These are phyloP conservation scores for Silurus glanis DNA, from an alignment of 2,113 vertebrate genomes.

Conservation along the genomic window DNA sequence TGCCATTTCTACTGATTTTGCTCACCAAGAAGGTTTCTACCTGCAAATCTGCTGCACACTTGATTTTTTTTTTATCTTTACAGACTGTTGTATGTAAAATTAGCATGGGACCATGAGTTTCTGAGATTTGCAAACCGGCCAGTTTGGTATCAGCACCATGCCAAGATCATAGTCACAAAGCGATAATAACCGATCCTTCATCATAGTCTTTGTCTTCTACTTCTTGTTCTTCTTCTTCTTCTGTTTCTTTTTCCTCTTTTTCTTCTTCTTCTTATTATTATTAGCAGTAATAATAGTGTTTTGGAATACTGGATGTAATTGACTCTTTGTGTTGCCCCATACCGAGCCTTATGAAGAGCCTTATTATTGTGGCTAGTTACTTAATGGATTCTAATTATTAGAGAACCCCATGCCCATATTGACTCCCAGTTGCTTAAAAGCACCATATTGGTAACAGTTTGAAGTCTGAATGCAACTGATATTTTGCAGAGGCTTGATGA, in stretches of 20 bases:
- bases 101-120: background rate
- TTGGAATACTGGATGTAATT: background rate
- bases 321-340: background rate
- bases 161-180: background rate
- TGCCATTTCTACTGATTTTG: background rate
- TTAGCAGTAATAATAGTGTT: background rate
- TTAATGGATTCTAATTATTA: slow-evolving; percentile 34
- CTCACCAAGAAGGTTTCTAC: background rate
- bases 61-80: background rate
- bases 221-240: no score
- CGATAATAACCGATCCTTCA: no score
- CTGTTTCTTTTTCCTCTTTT: background rate
- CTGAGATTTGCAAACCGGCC: background rate
- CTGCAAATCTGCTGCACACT: background rate
- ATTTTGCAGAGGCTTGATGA: slow-evolving; percentile 33
- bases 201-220: no score
- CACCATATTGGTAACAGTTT: slow-evolving; percentile 25
- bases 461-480: slow-evolving; percentile 23
- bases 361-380: slow-evolving; percentile 15
- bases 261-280: background rate
- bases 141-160: background rate
- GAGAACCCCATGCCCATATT: background rate
- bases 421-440: slow-evolving; percentile 8
- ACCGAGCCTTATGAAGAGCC: background rate
- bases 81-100: background rate